These are phyloP conservation scores for Drosophila trapezifrons DNA, from an alignment of 1,140 invertebrate species.

Conservation along the genomic window DNA sequence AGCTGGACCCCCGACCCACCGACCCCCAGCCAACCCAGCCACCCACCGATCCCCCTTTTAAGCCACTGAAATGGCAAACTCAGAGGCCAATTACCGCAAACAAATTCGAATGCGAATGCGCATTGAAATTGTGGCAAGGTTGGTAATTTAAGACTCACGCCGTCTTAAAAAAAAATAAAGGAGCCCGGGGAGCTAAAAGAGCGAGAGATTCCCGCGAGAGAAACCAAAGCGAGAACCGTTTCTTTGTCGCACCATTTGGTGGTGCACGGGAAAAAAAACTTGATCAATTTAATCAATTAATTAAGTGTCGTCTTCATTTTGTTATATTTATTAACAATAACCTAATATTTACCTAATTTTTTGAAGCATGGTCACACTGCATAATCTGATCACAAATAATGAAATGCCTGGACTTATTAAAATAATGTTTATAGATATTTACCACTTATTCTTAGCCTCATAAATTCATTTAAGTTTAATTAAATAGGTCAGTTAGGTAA, in stretches of 20 bases:
- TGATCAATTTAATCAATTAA: not conserved
- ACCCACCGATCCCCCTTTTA: slow-evolving; percentile 8
- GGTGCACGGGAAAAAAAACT: slow-evolving; percentile 1
- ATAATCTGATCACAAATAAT: too few species aligned
- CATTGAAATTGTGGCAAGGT: slow-evolving; percentile 83
- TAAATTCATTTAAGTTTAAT: too few species aligned
- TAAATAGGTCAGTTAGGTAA: too few species aligned
- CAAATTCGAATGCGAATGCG: slow-evolving; percentile 83
- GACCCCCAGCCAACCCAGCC: slow-evolving; percentile 5
- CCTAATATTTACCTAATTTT: not conserved
- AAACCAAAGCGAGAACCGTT: slow-evolving; percentile 59
- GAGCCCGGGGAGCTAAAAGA: slow-evolving; percentile 26
- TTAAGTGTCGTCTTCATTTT: too few species aligned
- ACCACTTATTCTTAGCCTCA: too few species aligned
- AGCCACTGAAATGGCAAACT: slow-evolving; percentile 43
- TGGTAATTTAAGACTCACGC: slow-evolving; percentile 83
- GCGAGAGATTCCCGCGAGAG: slow-evolving; percentile 26
- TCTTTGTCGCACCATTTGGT: slow-evolving; percentile 48
- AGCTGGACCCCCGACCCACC: slow-evolving; percentile 42
- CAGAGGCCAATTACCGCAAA: slow-evolving; percentile 78
- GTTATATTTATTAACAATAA: not conserved
- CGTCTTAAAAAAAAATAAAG: slow-evolving; percentile 32
- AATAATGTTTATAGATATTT: too few species aligned
- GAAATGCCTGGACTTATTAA: too few species aligned
- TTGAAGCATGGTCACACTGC: not conserved